Evolutionary conservation across 2,797 vertebrate species (phyloP), one percentile per base, ranked within the genome.

Genomic region (Tachyglossus aculeatus): DNA sequence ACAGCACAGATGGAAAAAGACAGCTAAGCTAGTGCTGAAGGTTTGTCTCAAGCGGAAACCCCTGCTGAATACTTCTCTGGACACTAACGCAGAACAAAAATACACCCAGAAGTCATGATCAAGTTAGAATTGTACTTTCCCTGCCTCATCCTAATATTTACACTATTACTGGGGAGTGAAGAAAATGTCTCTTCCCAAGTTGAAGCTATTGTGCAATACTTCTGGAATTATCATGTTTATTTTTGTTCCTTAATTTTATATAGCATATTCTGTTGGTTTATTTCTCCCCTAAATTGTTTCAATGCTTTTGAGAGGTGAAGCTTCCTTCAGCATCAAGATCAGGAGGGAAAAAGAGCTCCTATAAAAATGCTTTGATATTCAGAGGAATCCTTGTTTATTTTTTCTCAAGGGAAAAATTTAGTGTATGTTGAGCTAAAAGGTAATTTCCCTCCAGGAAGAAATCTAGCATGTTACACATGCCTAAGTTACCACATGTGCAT

Each of bases 1-100:
- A 85, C 76, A 63, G 76, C 90, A 22, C 33, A 48, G 72, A 91
- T 90, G 60, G 60, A 80, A 24, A 0, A 19, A 0, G 3, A 62
- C 61, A 7, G 12, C 11, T 22, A 41, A n/a, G 57, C 45, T 7
- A 0, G 6, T 40, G 16, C 55, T 29, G 41, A 25, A 43, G 66
- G 72, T 43, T 34, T 56, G 59, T 68, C 38, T 61, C 65, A 33
- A 58, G 71, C 62, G 33, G 52, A 43, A 25, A 6, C 48, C 34
- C 53, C 21, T 9, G 16, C 34, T 21, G n/a, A 65, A 3, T 1
- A 15, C 29, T 53, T 4, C 1, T 19, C 22, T 3, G 29, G 22
- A 59, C 51, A 27, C 4, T 39, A 16, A n/a, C 52, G 57, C 56
- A 51, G 65, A 67, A n/a, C 71, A 77, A 75, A 47, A 61, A 71